A percentile compares a stretch with the other conserved stretches of the same genome.
phyloP scores from a whole-genome alignment of 2,888 invertebrate species.

The Pyrocoelia pectoralis region DNA sequence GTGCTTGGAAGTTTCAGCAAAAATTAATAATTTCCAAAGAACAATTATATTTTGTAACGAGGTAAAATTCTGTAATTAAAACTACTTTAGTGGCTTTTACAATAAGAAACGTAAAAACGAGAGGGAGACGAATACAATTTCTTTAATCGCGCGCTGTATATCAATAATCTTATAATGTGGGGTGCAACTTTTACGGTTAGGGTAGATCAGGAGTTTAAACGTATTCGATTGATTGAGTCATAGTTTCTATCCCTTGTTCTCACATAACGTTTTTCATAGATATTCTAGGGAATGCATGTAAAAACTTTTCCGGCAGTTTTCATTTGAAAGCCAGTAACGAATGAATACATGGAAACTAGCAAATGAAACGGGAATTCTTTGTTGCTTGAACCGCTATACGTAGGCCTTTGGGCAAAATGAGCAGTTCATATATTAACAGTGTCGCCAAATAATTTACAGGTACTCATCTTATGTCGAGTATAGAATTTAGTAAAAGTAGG shows the following conservation, averaged over 20 bases:
- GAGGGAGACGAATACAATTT: conserved; percentile 9
- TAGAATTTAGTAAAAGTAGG: not conserved
- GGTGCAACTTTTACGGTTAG: conserved; percentile 8
- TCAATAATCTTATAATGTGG: not conserved
- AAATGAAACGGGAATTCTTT: conserved; percentile 54
- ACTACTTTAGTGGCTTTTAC: conserved; percentile 9
- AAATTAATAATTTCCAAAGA: conserved; percentile 25
- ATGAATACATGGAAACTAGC: conserved; percentile 49
- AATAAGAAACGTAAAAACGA: conserved; percentile 11
- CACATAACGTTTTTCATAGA: conserved; percentile 2
- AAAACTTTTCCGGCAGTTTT: conserved; percentile 56
- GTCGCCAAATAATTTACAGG: conserved; percentile 39
- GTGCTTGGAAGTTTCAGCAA: conserved; percentile 15
- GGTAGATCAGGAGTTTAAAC: conserved; percentile 20
- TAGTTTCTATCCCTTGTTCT: conserved; percentile 3
- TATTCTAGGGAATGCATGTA: conserved; percentile 25
- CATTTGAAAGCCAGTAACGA: conserved; percentile 51
- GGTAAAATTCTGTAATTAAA: conserved; percentile 18
- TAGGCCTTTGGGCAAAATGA: conserved; percentile 48
- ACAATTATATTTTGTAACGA: conserved; percentile 15
- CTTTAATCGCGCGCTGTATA: not conserved
- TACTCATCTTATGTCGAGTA: not conserved
- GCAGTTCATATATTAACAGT: conserved; percentile 43
- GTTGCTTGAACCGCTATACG: conserved; percentile 46
- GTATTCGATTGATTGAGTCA: conserved; percentile 19